Evolutionary conservation across 2,113 vertebrate species (phyloP).

Genomic region (Pterophyllum scalare): DNA sequence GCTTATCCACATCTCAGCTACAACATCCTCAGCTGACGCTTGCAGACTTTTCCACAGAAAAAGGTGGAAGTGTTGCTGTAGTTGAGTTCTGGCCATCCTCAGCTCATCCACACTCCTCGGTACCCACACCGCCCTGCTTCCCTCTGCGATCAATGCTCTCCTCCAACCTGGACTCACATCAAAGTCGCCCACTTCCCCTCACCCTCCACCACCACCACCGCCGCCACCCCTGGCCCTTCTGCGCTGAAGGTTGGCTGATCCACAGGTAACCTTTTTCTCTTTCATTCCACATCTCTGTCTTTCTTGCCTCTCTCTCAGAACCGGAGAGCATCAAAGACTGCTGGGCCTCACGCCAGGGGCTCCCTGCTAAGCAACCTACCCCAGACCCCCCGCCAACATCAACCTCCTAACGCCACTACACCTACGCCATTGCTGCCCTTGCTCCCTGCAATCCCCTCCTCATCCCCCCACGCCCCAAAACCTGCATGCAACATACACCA

Average conservation of each 20-base stretch:
- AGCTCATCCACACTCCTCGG: slow-evolving; percentile 46
- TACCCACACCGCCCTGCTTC: slow-evolving; percentile 33
- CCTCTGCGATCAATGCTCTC: slow-evolving; percentile 73
- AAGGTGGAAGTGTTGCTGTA: slow-evolving; percentile 53
- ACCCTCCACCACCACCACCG: slow-evolving; percentile 32
- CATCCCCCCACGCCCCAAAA: background rate
- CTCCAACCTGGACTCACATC: slow-evolving; percentile 79
- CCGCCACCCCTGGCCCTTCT: slow-evolving; percentile 42
- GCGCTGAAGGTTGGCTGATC: slow-evolving; percentile 74
- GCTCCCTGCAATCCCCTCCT: background rate
- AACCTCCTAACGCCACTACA: slow-evolving; percentile 52
- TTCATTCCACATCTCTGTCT: slow-evolving; percentile 72
- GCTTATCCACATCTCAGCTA: slow-evolving; percentile 37
- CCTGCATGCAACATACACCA: slow-evolving; percentile 31
- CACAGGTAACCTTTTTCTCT: slow-evolving; percentile 82
- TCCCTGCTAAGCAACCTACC: slow-evolving; percentile 71
- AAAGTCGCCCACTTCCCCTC: slow-evolving; percentile 64
- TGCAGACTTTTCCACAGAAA: slow-evolving; percentile 18
- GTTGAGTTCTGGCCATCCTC: slow-evolving; percentile 45
- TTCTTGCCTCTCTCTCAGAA: slow-evolving; percentile 60
- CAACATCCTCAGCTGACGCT: slow-evolving; percentile 37
- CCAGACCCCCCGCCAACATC: slow-evolving; percentile 71
- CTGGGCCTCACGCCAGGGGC: slow-evolving; percentile 88
- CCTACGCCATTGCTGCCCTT: slow-evolving; percentile 31
- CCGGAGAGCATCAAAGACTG: slow-evolving; percentile 82